Conservation (phyloP, 2,888 invertebrate species). For the Netelia inedita region DNA sequence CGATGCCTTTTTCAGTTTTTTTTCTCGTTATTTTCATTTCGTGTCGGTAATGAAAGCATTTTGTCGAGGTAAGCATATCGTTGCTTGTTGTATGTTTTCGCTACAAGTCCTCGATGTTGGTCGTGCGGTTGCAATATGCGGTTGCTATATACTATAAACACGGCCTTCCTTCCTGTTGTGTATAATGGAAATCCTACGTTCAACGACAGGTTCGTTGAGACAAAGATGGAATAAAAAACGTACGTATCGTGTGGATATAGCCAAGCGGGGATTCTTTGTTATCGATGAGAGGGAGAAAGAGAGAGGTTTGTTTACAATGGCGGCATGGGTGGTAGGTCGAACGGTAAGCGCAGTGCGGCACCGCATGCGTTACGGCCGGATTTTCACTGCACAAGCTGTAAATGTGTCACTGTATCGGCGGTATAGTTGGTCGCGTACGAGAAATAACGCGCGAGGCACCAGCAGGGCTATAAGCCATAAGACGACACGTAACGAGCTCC, state of each 20-base stretch:
- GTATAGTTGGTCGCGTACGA: neutral
- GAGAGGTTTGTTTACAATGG: slow-evolving; percentile 9
- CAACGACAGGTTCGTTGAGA: no score
- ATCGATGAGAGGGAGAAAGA: slow-evolving; percentile 30
- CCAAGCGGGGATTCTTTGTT: slow-evolving; percentile 13
- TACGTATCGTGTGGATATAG: no score
- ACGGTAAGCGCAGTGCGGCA: slow-evolving; percentile 26
- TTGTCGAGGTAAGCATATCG: neutral
- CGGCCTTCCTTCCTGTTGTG: no score
- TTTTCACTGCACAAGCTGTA: slow-evolving; percentile 13
- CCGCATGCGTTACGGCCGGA: neutral
- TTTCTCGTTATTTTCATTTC: no score
- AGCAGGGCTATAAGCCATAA: no score
- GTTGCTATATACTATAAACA: no score
- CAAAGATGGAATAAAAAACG: no score
- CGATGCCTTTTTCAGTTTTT: no score
- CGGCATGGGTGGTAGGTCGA: slow-evolving; percentile 62
- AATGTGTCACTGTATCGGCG: neutral
- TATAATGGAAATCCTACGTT: no score
- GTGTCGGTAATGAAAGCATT: no score
- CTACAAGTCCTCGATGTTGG: slow-evolving; percentile 43
- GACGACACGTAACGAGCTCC: neutral
- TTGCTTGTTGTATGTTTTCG: slow-evolving; percentile 8
- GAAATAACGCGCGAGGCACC: neutral
- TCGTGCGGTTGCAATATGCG: neutral